Conservation (phyloP, 2,888 invertebrate species). For the Calephelis perditalis region DNA sequence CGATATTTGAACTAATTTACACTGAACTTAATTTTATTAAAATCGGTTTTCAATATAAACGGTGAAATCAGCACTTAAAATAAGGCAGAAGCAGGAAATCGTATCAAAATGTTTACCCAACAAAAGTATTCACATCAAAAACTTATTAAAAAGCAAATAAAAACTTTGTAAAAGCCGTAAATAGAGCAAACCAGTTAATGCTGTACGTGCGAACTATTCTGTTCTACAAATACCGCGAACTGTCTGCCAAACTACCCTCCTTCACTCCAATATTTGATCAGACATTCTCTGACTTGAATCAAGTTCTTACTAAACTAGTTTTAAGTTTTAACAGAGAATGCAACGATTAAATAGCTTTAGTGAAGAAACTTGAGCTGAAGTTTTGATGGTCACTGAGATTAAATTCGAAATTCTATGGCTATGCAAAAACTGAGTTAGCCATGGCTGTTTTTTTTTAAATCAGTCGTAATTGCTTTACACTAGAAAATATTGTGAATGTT, state of each 20-base stretch:
- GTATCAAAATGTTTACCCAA: no score
- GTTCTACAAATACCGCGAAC: conserved; percentile 29
- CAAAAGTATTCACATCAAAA: no score
- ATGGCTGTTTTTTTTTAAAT: no score
- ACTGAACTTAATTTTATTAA: no score
- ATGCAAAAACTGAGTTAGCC: no score
- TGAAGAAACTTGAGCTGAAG: not conserved
- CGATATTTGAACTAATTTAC: no score
- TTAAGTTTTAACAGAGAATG: conserved; percentile 3
- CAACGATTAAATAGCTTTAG: conserved; percentile 10
- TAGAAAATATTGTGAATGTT: no score
- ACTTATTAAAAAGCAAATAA: not conserved
- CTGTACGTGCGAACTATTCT: conserved; percentile 29
- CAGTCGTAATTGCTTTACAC: no score
- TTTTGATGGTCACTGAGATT: conserved; percentile 6
- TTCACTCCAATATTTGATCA: conserved; percentile 23
- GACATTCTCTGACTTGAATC: conserved; percentile 16
- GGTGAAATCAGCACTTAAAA: no score
- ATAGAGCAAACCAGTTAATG: conserved; percentile 22
- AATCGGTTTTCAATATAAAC: no score
- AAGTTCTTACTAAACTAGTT: conserved; percentile 11
- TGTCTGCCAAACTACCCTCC: conserved; percentile 26
- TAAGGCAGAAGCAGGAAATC: no score
- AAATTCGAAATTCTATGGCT: not conserved
- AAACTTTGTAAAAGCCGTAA: conserved; percentile 11